These are phyloP conservation scores for Mylabris phalerata DNA, from an alignment of 1,140 invertebrate species.

Conservation along the genomic window DNA sequence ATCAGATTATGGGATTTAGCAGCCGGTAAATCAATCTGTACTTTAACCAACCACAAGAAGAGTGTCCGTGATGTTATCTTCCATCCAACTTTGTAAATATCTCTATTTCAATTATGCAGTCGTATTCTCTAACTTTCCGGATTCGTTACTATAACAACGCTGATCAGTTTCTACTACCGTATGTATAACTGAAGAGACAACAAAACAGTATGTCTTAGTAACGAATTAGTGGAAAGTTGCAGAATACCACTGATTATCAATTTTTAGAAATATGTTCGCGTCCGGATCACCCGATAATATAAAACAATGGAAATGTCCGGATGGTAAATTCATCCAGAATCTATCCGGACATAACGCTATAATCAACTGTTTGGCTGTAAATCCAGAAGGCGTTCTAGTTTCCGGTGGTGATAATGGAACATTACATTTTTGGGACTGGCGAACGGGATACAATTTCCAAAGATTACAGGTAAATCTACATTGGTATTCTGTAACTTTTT, in stretches of 20 bases:
- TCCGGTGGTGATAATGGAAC: constrained; percentile 99
- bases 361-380: constrained; percentile 92
- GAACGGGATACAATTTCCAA: constrained; percentile 97
- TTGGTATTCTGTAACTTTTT: too few species aligned
- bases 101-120: constrained; percentile 16
- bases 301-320: constrained; percentile 98
- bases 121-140: too few species aligned
- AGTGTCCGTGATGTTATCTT: constrained; percentile 87
- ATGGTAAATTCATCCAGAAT: constrained; percentile 98
- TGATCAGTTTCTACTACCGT: too few species aligned
- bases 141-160: too few species aligned
- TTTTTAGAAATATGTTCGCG: constrained; percentile 83
- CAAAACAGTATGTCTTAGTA: too few species aligned
- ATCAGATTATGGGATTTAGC: constrained; percentile 96
- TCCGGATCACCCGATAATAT: constrained; percentile 98
- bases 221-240: too few species aligned
- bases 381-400: constrained; percentile 90
- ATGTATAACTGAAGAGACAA: too few species aligned
- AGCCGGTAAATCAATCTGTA: constrained; percentile 88
- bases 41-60: constrained; percentile 98
- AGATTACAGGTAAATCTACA: constrained; percentile 53
- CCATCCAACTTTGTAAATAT: constrained; percentile 75
- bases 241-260: neutral
- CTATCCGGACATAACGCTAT: constrained; percentile 96
- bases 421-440: constrained; percentile 98